These are phyloP conservation scores for Baryphthengus martii DNA, from an alignment of 2,113 vertebrate genomes.

Conservation along the genomic window DNA sequence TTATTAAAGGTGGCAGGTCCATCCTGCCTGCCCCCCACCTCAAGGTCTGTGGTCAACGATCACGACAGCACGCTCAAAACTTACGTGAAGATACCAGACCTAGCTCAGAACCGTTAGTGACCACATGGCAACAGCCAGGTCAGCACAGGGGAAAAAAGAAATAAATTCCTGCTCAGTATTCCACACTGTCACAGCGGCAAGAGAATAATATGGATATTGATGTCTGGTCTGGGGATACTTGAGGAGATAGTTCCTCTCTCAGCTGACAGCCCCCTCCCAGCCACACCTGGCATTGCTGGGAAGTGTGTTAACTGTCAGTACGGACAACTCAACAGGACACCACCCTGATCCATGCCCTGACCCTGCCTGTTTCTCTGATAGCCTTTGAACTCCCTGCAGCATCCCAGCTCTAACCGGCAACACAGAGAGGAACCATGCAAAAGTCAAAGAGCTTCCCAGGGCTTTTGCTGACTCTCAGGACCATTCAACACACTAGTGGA, in stretches of 20 bases:
- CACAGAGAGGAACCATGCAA: background rate
- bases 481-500: background rate
- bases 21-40: background rate
- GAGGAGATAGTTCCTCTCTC: rapidly evolving
- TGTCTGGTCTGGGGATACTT: background rate
- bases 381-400: background rate
- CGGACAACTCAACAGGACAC: background rate
- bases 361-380: background rate
- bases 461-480: background rate
- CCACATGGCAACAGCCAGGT: background rate
- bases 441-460: background rate
- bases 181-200: background rate
- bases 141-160: background rate
- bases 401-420: background rate
- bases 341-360: background rate
- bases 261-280: background rate
- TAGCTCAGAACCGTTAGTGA: background rate
- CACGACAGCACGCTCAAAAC: background rate
- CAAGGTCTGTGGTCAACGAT: background rate
- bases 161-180: background rate
- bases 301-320: background rate
- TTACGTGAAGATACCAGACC: background rate
- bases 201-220: background rate
- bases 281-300: background rate
- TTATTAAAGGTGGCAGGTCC: background rate